Evolutionary conservation across 2,888 invertebrate species (phyloP).

Genomic region (Polydrusus tereticollis): DNA sequence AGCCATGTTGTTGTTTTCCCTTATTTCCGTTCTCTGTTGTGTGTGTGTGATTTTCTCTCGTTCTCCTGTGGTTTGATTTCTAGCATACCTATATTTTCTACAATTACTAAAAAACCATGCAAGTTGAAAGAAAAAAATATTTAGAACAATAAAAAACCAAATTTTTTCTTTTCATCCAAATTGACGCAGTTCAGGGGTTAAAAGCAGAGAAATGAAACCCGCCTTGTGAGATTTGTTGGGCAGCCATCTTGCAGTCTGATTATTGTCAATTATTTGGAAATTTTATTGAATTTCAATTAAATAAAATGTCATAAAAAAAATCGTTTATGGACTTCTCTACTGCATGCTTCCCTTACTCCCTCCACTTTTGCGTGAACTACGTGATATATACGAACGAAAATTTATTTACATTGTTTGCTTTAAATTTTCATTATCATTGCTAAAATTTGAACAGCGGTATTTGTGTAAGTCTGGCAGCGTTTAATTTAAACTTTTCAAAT

Average conservation of each 20-base stretch:
- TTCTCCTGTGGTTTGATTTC: neutral
- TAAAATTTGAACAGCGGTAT: constrained; percentile 50
- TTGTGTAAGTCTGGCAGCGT: constrained; percentile 45
- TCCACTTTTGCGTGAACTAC: constrained; percentile 32
- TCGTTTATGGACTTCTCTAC: too few relatives aligned
- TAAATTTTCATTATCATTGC: constrained; percentile 49
- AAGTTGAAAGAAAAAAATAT: too few relatives aligned
- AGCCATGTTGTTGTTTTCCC: constrained; percentile 25
- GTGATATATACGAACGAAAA: constrained; percentile 49
- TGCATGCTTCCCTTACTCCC: neutral
- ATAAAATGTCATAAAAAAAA: too few relatives aligned
- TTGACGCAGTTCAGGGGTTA: too few relatives aligned
- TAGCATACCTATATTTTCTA: neutral
- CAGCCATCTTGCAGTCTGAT: too few relatives aligned
- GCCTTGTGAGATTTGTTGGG: too few relatives aligned
- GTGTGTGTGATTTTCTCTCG: neutral
- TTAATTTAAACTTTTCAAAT: constrained; percentile 49
- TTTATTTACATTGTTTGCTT: constrained; percentile 51
- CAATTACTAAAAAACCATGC: too few relatives aligned
- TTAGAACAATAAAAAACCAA: too few relatives aligned
- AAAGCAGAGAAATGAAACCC: too few relatives aligned
- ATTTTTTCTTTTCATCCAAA: too few relatives aligned
- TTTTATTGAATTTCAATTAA: too few relatives aligned
- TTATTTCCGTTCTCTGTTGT: constrained; percentile 17
- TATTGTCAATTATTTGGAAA: too few relatives aligned